phyloP scores from a whole-genome alignment of 1,140 invertebrate genomes.

The Anastrepha obliqua region DNA sequence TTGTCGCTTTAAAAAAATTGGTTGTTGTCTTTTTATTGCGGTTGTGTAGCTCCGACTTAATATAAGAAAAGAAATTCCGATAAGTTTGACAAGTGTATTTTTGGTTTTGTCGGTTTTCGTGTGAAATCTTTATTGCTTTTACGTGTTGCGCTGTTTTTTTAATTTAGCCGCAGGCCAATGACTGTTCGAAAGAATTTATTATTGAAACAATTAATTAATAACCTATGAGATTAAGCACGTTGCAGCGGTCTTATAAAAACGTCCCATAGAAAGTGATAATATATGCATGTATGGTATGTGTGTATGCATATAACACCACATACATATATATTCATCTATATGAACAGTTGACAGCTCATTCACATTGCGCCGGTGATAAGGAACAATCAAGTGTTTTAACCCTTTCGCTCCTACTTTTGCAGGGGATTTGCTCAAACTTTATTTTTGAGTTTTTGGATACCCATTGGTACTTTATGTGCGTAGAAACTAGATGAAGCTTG shows the following conservation, averaged over 20 bases:
- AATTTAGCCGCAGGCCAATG: background rate
- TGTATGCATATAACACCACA: background rate
- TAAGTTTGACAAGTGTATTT: constrained; percentile 21
- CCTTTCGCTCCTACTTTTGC: no score
- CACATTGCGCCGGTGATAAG: constrained; percentile 7
- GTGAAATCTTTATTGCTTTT: constrained; percentile 32
- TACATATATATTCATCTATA: background rate
- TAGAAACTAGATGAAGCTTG: no score
- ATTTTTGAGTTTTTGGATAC: no score
- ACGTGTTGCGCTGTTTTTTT: background rate
- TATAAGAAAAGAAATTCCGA: constrained; percentile 8
- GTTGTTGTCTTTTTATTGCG: background rate
- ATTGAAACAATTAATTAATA: constrained; percentile 13
- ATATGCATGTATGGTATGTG: background rate
- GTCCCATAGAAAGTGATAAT: constrained; percentile 10
- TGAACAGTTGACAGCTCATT: background rate
- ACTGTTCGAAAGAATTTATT: background rate
- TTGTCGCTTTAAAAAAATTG: background rate
- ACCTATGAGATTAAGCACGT: background rate
- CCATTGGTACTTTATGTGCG: no score
- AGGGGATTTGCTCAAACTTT: no score
- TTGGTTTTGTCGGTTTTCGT: background rate
- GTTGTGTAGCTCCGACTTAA: background rate
- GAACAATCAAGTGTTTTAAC: background rate
- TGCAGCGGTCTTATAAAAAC: background rate